Conservation (phyloP, 2,888 invertebrate genomes). For the Erynnis tages region DNA sequence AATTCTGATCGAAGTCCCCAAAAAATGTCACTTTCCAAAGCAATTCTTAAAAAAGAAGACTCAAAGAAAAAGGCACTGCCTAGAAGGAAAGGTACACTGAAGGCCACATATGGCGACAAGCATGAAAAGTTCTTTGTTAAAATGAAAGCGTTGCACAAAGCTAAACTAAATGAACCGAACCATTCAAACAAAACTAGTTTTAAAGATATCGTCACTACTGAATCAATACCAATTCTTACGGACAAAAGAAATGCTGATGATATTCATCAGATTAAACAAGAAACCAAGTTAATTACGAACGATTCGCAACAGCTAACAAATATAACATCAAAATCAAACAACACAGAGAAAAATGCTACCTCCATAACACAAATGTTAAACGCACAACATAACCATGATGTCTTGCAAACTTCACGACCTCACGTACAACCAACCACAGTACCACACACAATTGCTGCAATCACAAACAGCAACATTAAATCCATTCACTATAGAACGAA, state of each 20-base stretch:
- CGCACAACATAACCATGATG: not conserved
- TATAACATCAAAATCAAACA: not conserved
- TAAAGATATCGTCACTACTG: slow-evolving; percentile 14
- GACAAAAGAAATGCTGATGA: slow-evolving; percentile 2
- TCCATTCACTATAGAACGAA: slow-evolving; percentile 68
- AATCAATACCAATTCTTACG: not conserved
- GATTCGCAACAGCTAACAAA: not conserved
- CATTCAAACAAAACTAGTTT: slow-evolving; percentile 33
- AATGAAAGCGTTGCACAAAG: slow-evolving; percentile 30
- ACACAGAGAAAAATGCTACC: not conserved
- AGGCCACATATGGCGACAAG: slow-evolving; percentile 77
- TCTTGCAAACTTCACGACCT: too few species aligned
- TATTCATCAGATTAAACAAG: not conserved
- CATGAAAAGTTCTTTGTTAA: slow-evolving; percentile 63
- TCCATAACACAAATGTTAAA: slow-evolving; percentile 4
- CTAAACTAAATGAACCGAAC: not conserved
- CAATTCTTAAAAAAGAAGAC: slow-evolving; percentile 54
- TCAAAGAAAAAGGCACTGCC: slow-evolving; percentile 62
- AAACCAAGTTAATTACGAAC: not conserved
- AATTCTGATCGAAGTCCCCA: slow-evolving; percentile 62
- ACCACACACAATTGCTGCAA: slow-evolving; percentile 62
- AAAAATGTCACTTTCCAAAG: slow-evolving; percentile 48
- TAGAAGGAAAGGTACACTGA: slow-evolving; percentile 72
- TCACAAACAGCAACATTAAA: slow-evolving; percentile 69
- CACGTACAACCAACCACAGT: slow-evolving; percentile 38